These are phyloP conservation scores for Crambe crambe DNA, from an alignment of 37 sponge, comb jelly and placozoan species.

Conservation along the genomic window DNA sequence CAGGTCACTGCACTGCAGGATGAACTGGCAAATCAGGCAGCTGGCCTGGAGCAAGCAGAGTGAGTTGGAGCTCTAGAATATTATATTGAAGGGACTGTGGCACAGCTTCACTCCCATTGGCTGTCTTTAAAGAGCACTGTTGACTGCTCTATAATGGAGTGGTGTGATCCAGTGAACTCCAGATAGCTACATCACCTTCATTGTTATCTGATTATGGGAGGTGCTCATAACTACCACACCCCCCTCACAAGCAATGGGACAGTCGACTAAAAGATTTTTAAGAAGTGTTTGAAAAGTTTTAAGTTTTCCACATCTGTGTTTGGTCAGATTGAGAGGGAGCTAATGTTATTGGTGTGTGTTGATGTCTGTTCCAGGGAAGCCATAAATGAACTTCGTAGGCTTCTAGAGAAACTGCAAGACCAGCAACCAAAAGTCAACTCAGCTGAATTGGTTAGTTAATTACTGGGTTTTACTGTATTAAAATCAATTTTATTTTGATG, in stretches of 20 bases:
- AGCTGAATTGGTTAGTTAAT: slow-evolving; percentile 38
- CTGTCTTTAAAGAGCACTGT: slow-evolving; percentile 39
- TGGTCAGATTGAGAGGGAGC: no score
- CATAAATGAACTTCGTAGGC: slow-evolving; percentile 30
- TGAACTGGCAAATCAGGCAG: slow-evolving; percentile 43
- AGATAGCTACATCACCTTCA: slow-evolving; percentile 16
- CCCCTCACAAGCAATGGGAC: no score
- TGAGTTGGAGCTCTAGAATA: slow-evolving; percentile 28
- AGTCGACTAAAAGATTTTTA: no score
- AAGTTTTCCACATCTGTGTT: no score
- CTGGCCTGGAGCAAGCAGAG: slow-evolving; percentile 41
- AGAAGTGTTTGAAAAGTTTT: no score
- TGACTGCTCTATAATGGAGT: background rate
- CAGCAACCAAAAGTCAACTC: background rate
- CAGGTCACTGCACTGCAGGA: slow-evolving; percentile 29
- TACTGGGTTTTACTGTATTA: background rate
- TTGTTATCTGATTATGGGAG: background rate
- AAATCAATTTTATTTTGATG: background rate
- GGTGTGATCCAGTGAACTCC: slow-evolving; percentile 37
- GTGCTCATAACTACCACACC: background rate
- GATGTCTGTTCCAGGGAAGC: slow-evolving; percentile 17
- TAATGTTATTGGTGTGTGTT: no score
- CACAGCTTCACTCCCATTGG: background rate
- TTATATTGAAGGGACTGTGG: background rate
- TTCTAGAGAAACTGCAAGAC: slow-evolving; percentile 33